Conservation (phyloP, 2,797 vertebrate genomes). For the Margarornis squamiger region DNA sequence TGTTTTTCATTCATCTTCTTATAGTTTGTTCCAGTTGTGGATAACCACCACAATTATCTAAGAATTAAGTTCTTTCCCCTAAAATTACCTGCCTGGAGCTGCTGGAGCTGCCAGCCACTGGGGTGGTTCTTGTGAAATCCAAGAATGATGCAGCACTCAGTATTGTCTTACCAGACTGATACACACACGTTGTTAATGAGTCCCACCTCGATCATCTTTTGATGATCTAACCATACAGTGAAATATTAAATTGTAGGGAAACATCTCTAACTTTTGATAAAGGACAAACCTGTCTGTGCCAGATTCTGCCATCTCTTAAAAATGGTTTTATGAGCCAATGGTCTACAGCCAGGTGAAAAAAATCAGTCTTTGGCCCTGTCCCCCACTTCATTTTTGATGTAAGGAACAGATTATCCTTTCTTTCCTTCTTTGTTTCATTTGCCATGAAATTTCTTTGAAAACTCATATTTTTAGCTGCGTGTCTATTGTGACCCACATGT, state of each 20-base stretch:
- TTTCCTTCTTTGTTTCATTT: neutral
- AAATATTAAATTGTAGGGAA: neutral
- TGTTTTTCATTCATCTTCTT: neutral
- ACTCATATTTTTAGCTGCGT: neutral
- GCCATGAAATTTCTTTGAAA: neutral
- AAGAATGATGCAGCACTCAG: neutral
- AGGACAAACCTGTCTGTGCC: neutral
- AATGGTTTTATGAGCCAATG: neutral
- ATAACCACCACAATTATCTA: neutral
- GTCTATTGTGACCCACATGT: neutral
- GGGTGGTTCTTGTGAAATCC: neutral
- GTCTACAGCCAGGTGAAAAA: neutral
- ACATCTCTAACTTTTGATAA: neutral
- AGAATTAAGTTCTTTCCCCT: neutral
- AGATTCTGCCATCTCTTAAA: neutral
- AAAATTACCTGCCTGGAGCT: neutral
- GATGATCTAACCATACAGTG: neutral
- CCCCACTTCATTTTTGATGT: neutral
- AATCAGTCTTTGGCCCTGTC: neutral
- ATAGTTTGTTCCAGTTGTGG: neutral
- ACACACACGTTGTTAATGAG: neutral
- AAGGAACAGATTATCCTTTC: neutral
- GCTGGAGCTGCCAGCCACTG: neutral
- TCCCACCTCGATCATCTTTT: neutral
- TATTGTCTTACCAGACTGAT: neutral